Evolutionary conservation across 2,113 vertebrate genomes (phyloP).

Genomic region (Chrysemys picta): DNA sequence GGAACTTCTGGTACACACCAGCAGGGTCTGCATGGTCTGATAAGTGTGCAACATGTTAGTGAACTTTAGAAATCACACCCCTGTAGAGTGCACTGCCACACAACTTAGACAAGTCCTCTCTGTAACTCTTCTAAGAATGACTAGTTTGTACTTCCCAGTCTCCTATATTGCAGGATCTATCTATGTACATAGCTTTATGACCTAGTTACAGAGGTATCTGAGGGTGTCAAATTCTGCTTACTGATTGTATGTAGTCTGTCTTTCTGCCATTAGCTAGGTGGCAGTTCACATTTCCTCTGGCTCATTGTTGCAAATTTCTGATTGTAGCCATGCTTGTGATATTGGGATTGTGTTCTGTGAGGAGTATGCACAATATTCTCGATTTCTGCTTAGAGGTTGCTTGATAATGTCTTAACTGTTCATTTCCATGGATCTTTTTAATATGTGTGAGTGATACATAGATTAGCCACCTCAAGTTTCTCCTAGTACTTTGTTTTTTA

Average conservation of each 20-base stretch:
- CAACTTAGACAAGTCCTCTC: neutral
- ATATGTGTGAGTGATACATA: neutral
- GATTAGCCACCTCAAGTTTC: neutral
- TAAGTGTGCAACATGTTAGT: neutral
- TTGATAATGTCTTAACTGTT: neutral
- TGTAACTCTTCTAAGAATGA: neutral
- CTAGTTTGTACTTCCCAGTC: neutral
- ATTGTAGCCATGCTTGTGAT: neutral
- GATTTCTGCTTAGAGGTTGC: neutral
- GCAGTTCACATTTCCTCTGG: neutral
- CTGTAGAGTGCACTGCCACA: neutral
- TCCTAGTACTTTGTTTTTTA: slow-evolving; percentile 4
- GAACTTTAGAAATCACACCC: neutral
- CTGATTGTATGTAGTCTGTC: neutral
- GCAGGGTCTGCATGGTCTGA: neutral
- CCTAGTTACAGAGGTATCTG: neutral
- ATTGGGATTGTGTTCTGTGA: neutral
- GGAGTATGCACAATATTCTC: neutral
- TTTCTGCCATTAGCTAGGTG: neutral
- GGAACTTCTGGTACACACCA: neutral
- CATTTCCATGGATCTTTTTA: neutral
- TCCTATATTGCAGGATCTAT: neutral
- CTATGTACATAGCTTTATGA: neutral
- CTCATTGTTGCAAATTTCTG: neutral
- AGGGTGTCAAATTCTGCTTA: neutral